A percentile compares a stretch with the other conserved stretches of the same genome.
Evolutionary conservation across 2,888 invertebrate species (phyloP).

Genomic region (Ramazzottius varieornatus): DNA sequence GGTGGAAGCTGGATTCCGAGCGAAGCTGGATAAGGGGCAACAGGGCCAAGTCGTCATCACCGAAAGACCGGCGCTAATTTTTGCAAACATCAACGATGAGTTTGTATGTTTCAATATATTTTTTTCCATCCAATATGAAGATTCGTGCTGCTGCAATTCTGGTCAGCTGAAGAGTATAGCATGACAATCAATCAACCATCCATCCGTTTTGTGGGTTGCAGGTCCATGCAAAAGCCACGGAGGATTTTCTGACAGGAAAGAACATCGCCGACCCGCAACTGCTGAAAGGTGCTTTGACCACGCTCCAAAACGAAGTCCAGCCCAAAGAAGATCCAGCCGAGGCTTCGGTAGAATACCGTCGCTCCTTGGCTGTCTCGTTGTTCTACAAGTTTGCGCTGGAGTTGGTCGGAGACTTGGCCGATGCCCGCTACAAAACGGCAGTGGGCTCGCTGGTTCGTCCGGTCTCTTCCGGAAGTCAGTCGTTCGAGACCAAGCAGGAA

Average conservation of each 20-base stretch:
- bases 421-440: background rate
- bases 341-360: constrained; percentile 39
- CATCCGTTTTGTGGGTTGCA: background rate
- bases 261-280: constrained; percentile 12
- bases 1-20: constrained; percentile 44
- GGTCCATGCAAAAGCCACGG: constrained; percentile 10
- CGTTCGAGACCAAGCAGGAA: constrained; percentile 14
- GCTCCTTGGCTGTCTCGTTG: constrained; percentile 40
- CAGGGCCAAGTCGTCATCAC: constrained; percentile 24
- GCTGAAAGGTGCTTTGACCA: constrained; percentile 27
- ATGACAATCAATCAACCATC: background rate
- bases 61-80: constrained; percentile 34
- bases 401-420: background rate
- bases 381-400: constrained; percentile 37
- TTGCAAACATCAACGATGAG: constrained; percentile 31
- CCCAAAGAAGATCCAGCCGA: constrained; percentile 38
- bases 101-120: constrained; percentile 10
- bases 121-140: no score
- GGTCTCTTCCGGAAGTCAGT: constrained; percentile 15
- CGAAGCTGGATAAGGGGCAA: constrained; percentile 29
- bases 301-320: constrained; percentile 32
- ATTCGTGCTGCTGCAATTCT: no score
- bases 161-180: background rate
- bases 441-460: constrained; percentile 10
- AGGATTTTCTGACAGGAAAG: constrained; percentile 14